These are phyloP conservation scores for Oxycera nigricornis DNA, from an alignment of 2,888 invertebrate genomes.

Conservation along the genomic window DNA sequence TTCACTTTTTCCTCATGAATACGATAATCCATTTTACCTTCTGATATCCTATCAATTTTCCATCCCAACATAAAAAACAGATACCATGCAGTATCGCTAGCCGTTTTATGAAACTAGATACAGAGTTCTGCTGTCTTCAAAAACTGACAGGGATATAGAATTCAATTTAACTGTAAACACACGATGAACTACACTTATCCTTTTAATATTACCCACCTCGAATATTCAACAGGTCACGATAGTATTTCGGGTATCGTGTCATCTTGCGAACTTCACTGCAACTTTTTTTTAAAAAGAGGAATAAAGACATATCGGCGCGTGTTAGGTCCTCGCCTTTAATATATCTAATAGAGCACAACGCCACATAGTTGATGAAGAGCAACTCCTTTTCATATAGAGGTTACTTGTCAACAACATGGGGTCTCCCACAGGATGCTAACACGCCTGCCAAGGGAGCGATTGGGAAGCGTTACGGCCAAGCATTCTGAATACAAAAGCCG, in stretches of 20 bases:
- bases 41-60: slow-evolving; percentile 14
- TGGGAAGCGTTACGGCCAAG: neutral
- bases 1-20: slow-evolving; percentile 1
- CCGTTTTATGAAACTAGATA: too few species aligned
- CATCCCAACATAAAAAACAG: too few species aligned
- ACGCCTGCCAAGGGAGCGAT: slow-evolving; percentile 3
- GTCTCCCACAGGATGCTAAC: slow-evolving; percentile 1
- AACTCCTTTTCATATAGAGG: too few species aligned
- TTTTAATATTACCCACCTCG: neutral
- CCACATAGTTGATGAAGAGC: too few species aligned
- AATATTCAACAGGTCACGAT: slow-evolving; percentile 7
- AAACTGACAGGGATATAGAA: slow-evolving; percentile 24
- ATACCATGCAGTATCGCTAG: too few species aligned
- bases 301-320: neutral
- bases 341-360: too few species aligned
- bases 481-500: neutral
- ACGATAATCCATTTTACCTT: neutral
- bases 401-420: too few species aligned
- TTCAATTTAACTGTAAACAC: slow-evolving; percentile 16
- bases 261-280: too few species aligned
- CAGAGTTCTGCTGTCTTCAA: too few species aligned
- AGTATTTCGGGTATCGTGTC: neutral
- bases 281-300: too few species aligned
- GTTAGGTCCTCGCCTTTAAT: neutral
- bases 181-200: slow-evolving; percentile 13